These are phyloP conservation scores for Alcis repandata DNA, from an alignment of 2,888 invertebrate species.

Conservation along the genomic window DNA sequence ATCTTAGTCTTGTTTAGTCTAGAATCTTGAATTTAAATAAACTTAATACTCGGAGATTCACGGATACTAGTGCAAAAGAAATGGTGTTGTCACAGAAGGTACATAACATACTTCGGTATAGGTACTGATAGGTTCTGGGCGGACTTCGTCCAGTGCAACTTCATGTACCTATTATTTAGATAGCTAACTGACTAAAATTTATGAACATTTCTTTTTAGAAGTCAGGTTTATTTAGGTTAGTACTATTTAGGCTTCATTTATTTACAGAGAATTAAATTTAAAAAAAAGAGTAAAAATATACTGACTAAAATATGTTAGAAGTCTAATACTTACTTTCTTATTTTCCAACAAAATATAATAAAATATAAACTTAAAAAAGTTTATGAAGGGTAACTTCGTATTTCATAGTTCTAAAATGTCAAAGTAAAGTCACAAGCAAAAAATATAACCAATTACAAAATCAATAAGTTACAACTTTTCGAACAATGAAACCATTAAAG, in stretches of 20 bases:
- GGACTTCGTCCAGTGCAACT: too few species aligned
- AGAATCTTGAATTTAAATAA: conserved; percentile 28
- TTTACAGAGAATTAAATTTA: too few species aligned
- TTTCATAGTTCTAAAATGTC: conserved; percentile 1
- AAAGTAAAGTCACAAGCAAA: conserved; percentile 8
- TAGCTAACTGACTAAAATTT: too few species aligned
- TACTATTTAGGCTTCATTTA: too few species aligned
- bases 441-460: conserved; percentile 34
- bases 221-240: too few species aligned
- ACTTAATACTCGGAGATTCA: conserved; percentile 39
- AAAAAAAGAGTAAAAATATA: too few species aligned
- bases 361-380: neutral
- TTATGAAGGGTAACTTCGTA: neutral
- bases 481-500: conserved; percentile 30
- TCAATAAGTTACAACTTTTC: conserved; percentile 34
- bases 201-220: too few species aligned
- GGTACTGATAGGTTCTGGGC: too few species aligned
- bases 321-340: too few species aligned
- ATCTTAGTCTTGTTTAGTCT: conserved; percentile 57
- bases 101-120: neutral
- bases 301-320: too few species aligned
- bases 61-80: conserved; percentile 51
- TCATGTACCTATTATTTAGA: too few species aligned
- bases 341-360: too few species aligned
- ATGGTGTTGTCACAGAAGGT: neutral